A percentile compares a stretch with the other conserved stretches of the same genome.
Evolutionary conservation across 2,888 invertebrate species (phyloP).

Genomic region (Erebia aethiops): DNA sequence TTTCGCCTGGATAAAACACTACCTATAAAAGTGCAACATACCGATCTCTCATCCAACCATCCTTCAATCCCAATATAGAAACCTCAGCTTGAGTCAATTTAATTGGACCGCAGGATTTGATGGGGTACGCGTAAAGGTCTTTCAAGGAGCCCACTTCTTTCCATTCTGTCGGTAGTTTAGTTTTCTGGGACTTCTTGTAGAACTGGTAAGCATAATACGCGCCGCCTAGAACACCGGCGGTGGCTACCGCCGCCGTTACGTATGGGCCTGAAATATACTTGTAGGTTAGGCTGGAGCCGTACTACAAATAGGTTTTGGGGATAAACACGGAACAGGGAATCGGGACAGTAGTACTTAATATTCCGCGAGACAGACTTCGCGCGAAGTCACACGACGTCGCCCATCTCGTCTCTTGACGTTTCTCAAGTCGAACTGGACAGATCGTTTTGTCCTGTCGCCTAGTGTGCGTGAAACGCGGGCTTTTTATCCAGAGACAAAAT

Average conservation of each 20-base stretch:
- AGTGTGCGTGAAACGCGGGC: too few species aligned
- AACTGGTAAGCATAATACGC: constrained; percentile 60
- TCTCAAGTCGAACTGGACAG: too few species aligned
- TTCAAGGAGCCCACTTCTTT: constrained; percentile 82
- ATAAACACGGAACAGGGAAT: too few species aligned
- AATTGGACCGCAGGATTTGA: constrained; percentile 83
- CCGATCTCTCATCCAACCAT: constrained; percentile 83
- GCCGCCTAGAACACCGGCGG: constrained; percentile 60
- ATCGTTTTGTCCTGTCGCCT: too few species aligned
- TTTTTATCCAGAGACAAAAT: too few species aligned
- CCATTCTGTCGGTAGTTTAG: constrained; percentile 78
- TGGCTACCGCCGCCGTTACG: constrained; percentile 54
- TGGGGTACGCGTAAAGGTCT: constrained; percentile 80
- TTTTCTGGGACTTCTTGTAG: constrained; percentile 50
- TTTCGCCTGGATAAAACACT: not conserved
- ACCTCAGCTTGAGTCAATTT: constrained; percentile 77
- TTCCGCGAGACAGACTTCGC: too few species aligned
- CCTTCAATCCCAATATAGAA: constrained; percentile 77
- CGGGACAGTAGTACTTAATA: too few species aligned
- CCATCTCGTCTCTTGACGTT: too few species aligned
- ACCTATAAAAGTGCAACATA: constrained; percentile 37
- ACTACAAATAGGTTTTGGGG: too few species aligned
- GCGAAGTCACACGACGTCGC: too few species aligned
- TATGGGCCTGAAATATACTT: constrained; percentile 49
- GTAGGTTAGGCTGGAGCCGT: too few species aligned